Percentiles rank a stretch among this genome's conserved stretches.
phyloP scores from a whole-genome alignment of 1,140 invertebrate species.

The Anoplophora glabripennis region DNA sequence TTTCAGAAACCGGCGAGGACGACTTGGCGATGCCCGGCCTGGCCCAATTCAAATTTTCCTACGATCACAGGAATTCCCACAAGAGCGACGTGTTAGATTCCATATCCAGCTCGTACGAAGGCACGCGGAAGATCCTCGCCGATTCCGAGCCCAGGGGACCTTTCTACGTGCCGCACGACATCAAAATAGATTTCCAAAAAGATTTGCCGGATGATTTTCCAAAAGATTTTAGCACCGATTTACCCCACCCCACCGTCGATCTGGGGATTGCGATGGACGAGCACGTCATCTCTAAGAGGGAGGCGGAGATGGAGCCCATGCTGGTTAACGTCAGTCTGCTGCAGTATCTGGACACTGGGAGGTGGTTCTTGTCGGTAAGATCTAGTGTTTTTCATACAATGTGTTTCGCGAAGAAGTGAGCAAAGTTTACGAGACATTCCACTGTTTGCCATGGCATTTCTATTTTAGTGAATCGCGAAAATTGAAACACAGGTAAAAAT shows the following conservation, averaged over 20 bases:
- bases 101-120: slow-evolving; percentile 54
- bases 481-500: too few relatives aligned
- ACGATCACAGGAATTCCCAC: slow-evolving; percentile 34
- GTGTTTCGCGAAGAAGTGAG: too few relatives aligned
- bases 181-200: slow-evolving; percentile 34
- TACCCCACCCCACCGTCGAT: slow-evolving; percentile 49
- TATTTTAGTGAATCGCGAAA: too few relatives aligned
- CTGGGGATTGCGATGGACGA: slow-evolving; percentile 50
- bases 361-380: slow-evolving; percentile 83
- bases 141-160: slow-evolving; percentile 46
- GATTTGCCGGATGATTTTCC: slow-evolving; percentile 14
- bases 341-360: slow-evolving; percentile 86
- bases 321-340: slow-evolving; percentile 79
- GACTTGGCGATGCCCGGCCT: neutral
- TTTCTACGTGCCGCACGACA: slow-evolving; percentile 41
- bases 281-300: slow-evolving; percentile 59
- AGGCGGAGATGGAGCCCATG: slow-evolving; percentile 61
- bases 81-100: slow-evolving; percentile 52
- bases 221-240: slow-evolving; percentile 30
- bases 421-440: too few relatives aligned
- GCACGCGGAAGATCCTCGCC: slow-evolving; percentile 49
- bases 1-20: too few relatives aligned
- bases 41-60: slow-evolving; percentile 31
- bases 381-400: too few relatives aligned
- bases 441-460: too few relatives aligned